Evolutionary conservation across 2,797 vertebrate species (phyloP), one percentile per base, ranked within the genome.

Genomic region (Anisognathus igniventris): DNA sequence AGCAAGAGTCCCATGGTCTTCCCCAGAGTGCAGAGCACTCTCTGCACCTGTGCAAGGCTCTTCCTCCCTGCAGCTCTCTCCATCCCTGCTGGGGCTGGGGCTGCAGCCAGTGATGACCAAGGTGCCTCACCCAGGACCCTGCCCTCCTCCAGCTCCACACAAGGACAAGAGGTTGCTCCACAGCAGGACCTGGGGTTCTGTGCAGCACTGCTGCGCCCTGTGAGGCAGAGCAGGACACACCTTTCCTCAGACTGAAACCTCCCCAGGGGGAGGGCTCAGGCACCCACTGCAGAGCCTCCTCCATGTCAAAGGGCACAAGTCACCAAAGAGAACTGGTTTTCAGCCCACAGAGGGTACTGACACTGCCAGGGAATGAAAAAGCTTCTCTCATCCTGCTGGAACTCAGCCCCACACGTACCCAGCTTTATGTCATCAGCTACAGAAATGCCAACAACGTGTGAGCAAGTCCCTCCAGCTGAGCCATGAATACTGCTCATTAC

Each of bases 251-350:
- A 14, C 14, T 1, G 25, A 23, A 18, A 20, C 2, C 48, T 56
- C 23, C 10, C 2, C 2, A 14, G 2, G 8, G 2, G 2, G 21
- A 42, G 42, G 40, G 37, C 75, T 61, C 60, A 42, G 40, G 45
- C 27, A 25, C 1, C 31, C 37, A 8, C 7, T 2, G 21, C 60
- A 8, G 35, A 54, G 33, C 8, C 10, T 35, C 51, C 51, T 48
- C 24, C 14, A 0, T 0, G 2, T 2, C 61, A 47, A 7, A 35
- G 31, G 4, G 15, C 0, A n/a, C 37, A 39, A 24, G 25, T 2
- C 60, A 47, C 44, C 73, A 23, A 25, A 40, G 8, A 40, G 4
- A 73, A 19, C 2, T 2, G 1, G 9, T 11, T 45, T 10, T 9
- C 10, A 53, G 50, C 10, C 6, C 45, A 35, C 64, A 39, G n/a